Evolutionary conservation across 1,140 invertebrate genomes (phyloP).

Genomic region (Battus philenor): DNA sequence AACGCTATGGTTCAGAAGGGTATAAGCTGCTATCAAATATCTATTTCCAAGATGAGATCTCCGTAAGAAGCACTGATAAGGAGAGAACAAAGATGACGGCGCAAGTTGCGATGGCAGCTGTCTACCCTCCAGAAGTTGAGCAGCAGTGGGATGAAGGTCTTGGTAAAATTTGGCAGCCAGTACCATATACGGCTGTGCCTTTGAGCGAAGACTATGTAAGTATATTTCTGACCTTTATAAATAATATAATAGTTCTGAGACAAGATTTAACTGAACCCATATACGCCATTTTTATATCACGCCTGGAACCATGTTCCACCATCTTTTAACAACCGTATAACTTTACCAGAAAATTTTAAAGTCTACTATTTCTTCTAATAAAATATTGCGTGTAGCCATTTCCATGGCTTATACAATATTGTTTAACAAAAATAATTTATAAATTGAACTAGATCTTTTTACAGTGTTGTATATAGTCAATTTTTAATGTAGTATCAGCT

Average conservation of each 20-base stretch:
- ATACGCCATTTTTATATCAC: too few relatives aligned
- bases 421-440: too few relatives aligned
- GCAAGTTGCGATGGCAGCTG: slow-evolving; percentile 50
- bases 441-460: too few relatives aligned
- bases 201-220: slow-evolving; percentile 57
- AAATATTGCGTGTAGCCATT: too few relatives aligned
- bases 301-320: too few relatives aligned
- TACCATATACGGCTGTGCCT: slow-evolving; percentile 53
- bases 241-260: background rate
- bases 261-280: too few relatives aligned
- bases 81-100: slow-evolving; percentile 63
- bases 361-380: too few relatives aligned
- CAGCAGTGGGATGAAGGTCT: slow-evolving; percentile 60
- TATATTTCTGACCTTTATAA: slow-evolving; percentile 13
- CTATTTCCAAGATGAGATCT: slow-evolving; percentile 51
- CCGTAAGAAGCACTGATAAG: slow-evolving; percentile 52
- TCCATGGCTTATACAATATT: too few relatives aligned
- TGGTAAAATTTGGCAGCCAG: slow-evolving; percentile 59
- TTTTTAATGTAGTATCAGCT: too few relatives aligned
- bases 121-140: slow-evolving; percentile 47
- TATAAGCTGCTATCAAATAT: slow-evolving; percentile 41
- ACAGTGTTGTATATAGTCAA: too few relatives aligned
- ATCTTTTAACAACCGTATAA: too few relatives aligned
- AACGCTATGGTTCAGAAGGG: slow-evolving; percentile 48
- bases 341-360: too few relatives aligned